phyloP scores from a whole-genome alignment of 1,140 invertebrate species.

The Lasaia peninsularis region DNA sequence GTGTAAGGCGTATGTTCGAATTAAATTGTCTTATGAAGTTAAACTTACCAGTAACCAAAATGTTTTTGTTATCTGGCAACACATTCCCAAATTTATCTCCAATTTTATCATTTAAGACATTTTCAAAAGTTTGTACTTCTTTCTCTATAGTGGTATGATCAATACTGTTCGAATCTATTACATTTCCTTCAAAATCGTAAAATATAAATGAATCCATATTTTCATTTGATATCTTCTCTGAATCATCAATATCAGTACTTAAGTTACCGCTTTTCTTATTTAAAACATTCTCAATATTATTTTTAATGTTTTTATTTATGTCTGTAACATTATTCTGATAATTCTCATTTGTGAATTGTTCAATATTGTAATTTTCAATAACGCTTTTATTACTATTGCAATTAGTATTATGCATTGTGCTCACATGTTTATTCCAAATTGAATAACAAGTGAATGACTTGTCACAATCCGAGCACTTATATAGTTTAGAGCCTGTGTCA shows the following conservation, averaged over 20 bases:
- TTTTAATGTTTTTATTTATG: neutral
- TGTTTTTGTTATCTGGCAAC: conserved; percentile 21
- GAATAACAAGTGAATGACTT: no score
- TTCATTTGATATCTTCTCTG: conserved; percentile 10
- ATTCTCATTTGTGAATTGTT: neutral
- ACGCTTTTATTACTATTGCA: neutral
- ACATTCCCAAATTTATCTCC: conserved; percentile 19
- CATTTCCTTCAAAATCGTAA: conserved; percentile 33
- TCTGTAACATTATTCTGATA: neutral
- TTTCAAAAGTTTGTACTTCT: conserved; percentile 33
- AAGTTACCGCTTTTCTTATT: neutral
- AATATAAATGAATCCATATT: conserved; percentile 20
- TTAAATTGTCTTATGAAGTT: no score
- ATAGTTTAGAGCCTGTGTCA: neutral
- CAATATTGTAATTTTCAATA: conserved; percentile 9
- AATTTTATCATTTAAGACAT: conserved; percentile 12
- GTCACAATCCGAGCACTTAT: no score
- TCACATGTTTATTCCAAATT: no score
- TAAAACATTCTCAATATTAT: neutral
- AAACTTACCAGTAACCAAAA: conserved; percentile 26
- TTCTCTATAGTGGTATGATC: conserved; percentile 34
- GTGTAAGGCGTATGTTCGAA: no score
- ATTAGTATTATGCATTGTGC: no score
- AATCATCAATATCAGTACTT: neutral
- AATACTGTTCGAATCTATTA: conserved; percentile 36